Evolutionary conservation across 2,888 invertebrate genomes (phyloP), one percentile per base, ranked within the genome.

Genomic region (Diplazon laetatorius): DNA sequence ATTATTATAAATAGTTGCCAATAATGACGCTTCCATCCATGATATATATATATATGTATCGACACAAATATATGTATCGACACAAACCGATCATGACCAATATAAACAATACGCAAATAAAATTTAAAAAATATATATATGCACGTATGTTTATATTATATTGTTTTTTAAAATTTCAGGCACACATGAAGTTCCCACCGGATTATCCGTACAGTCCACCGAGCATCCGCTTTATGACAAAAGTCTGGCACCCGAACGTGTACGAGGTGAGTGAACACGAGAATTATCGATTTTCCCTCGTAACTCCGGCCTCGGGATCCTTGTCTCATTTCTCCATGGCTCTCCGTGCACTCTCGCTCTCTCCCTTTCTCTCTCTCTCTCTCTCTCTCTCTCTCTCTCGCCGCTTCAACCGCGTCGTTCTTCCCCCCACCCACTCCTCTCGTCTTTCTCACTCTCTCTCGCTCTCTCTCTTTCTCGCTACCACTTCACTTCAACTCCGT

Each of bases 181-280:
- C 99, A 91, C 95, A 97, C 92, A 98, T 99, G 96, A 98, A 98
- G 92, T 99, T 99, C 92, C 99, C 99, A 75, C 93, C 95, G 87
- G 99, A 99, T 92, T 99, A 99, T 92, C 99, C 99, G 71, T 99
- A 99, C 92, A 98, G 98, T 85, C 99, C 99, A 82, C 99, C 99
- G 82, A 95, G 97, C 86, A 97, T 99, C 92, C 95, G 98, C 89
- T 99, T 99, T 93, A 94, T 98, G 91, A 98, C 98, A 84, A 99
- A 99, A 95, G 98, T 99, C 87, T 99, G 99, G 99, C 99, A 99
- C 93, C 99, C 99, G 84, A 99, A 99, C 94, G 99, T 99, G 20
- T 99, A 99, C 93, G 99, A 99, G 95, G 98, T 97, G 93, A 95
- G 95, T 92, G 85, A 87, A 87, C 87, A 85, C 78, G 82, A 70